A percentile compares a stretch with the other conserved stretches of the same genome.
Conservation (phyloP, 1,140 invertebrate genomes). For the Notospermus geniculatus region DNA sequence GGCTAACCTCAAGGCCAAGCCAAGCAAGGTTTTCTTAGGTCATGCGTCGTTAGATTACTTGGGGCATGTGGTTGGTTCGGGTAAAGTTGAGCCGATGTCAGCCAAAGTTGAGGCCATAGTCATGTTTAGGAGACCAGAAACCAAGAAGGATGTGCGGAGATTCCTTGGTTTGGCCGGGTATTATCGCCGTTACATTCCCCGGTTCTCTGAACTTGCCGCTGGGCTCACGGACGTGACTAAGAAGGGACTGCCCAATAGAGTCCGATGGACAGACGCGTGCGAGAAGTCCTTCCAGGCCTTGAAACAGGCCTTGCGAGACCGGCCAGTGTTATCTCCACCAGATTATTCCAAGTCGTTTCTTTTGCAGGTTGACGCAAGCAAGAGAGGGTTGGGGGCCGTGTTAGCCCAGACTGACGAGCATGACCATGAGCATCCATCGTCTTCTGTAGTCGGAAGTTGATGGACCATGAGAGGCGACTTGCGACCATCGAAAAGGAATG, state of each 20-base stretch:
- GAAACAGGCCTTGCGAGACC: neutral
- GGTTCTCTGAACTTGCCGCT: neutral
- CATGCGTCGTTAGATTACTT: neutral
- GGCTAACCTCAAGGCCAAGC: neutral
- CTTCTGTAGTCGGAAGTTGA: neutral
- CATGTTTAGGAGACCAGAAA: conserved; percentile 34
- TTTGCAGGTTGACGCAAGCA: neutral
- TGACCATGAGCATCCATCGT: neutral
- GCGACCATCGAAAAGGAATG: neutral
- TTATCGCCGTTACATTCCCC: conserved; percentile 11
- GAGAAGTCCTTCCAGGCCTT: neutral
- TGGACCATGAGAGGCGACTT: neutral
- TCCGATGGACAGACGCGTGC: neutral
- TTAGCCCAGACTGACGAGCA: neutral
- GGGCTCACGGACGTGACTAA: neutral
- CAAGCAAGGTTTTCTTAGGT: neutral
- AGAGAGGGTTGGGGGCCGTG: neutral
- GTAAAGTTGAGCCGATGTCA: conserved; percentile 36
- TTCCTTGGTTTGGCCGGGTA: conserved; percentile 26
- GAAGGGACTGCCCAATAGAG: neutral
- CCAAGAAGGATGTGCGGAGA: conserved; percentile 42
- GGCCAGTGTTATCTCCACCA: neutral
- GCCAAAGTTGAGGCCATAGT: conserved; percentile 49
- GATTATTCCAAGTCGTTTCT: neutral
- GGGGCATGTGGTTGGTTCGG: conserved; percentile 13